Conservation (phyloP, 1,140 invertebrate species). For the Cardiocondyla obscurior region DNA sequence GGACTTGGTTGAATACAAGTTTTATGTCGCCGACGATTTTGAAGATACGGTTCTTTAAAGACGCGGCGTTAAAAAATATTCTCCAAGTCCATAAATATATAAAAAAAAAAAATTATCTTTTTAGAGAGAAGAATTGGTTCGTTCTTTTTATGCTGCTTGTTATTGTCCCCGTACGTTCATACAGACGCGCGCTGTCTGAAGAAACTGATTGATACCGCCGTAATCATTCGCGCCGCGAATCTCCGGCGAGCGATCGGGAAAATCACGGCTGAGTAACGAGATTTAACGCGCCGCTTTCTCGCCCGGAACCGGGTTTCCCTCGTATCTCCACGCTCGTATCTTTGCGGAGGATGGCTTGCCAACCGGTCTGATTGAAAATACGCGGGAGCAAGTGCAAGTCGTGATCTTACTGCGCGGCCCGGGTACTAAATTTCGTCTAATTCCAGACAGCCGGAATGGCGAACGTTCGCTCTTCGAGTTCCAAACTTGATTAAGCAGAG, state of each 20-base stretch:
- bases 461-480: background rate
- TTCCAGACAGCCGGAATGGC: background rate
- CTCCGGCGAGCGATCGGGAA: constrained; percentile 40
- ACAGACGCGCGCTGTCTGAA: background rate
- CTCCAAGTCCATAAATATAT: too few species aligned
- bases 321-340: constrained; percentile 38
- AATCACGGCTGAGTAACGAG: constrained; percentile 57
- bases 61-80: too few species aligned
- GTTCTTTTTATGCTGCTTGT: constrained; percentile 27
- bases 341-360: background rate
- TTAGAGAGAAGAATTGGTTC: background rate
- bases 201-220: constrained; percentile 48
- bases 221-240: constrained; percentile 61
- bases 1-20: too few species aligned
- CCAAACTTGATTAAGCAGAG: background rate
- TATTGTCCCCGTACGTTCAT: constrained; percentile 6
- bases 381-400: constrained; percentile 5
- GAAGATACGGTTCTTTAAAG: too few species aligned
- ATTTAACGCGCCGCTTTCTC: constrained; percentile 54
- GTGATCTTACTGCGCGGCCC: background rate
- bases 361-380: constrained; percentile 54
- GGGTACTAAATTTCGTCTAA: background rate
- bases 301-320: constrained; percentile 7
- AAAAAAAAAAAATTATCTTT: too few species aligned
- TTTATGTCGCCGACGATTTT: too few species aligned